A percentile compares a stretch with the other conserved stretches of the same genome.
These are phyloP conservation scores for Osmerus mordax DNA, from an alignment of 2,113 vertebrate species.

Conservation along the genomic window DNA sequence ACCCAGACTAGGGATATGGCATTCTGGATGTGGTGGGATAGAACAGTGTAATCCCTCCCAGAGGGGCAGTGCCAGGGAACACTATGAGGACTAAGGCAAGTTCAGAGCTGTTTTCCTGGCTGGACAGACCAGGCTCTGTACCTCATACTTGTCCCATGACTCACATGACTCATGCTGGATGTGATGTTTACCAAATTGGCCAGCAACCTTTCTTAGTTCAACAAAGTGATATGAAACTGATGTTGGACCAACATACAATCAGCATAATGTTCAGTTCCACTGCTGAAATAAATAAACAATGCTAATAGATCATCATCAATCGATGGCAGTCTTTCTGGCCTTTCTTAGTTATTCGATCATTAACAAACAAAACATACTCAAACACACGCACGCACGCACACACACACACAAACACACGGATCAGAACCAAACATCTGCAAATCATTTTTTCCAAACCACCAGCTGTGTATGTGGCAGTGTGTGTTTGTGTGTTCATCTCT, in stretches of 20 bases:
- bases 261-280: neutral
- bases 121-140: constrained; percentile 24
- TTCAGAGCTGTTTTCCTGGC: constrained; percentile 56
- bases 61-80: constrained; percentile 44
- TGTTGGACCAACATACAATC: neutral
- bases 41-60: neutral
- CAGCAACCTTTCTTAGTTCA: neutral
- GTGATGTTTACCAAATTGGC: constrained; percentile 34
- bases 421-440: constrained; percentile 23
- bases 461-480: neutral
- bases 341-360: too few species aligned
- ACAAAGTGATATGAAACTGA: neutral
- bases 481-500: neutral
- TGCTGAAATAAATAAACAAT: too few species aligned
- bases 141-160: constrained; percentile 44
- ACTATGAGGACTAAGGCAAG: constrained; percentile 26
- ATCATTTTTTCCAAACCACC: neutral
- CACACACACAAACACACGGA: constrained; percentile 1
- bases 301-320: too few species aligned
- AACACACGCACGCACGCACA: neutral
- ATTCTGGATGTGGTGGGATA: constrained; percentile 20
- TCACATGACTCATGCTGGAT: constrained; percentile 15
- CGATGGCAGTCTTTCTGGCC: too few species aligned
- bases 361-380: neutral
- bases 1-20: constrained; percentile 19